Percentiles rank a stretch among this genome's conserved stretches.
These are phyloP conservation scores for Lophochroa leadbeateri DNA, from an alignment of 2,113 vertebrate genomes.

Conservation along the genomic window DNA sequence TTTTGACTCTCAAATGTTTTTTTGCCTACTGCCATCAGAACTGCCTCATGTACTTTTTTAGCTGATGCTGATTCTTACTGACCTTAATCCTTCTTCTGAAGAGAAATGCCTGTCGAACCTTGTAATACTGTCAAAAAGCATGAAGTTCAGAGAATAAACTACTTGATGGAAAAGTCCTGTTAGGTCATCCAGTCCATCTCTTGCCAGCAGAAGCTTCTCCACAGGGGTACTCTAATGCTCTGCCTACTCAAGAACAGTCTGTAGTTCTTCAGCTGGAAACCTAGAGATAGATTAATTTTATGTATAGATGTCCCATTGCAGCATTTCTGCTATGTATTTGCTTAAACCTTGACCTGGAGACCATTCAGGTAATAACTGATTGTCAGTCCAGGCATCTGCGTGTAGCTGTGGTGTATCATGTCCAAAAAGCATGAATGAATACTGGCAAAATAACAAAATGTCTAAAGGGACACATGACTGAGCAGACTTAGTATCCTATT, in stretches of 20 bases:
- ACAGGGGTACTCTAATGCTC: neutral
- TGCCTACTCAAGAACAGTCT: neutral
- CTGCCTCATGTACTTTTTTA: conserved; percentile 55
- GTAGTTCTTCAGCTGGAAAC: neutral
- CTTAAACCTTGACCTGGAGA: neutral
- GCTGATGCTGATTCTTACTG: conserved; percentile 70
- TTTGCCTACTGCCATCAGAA: conserved; percentile 17
- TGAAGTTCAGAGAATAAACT: conserved; percentile 59
- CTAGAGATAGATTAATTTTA: neutral
- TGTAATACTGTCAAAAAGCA: conserved; percentile 66
- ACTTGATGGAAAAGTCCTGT: conserved; percentile 38
- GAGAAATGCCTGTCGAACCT: conserved; percentile 66
- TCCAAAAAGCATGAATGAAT: conserved; percentile 44
- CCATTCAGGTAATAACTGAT: neutral
- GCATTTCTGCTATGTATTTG: neutral
- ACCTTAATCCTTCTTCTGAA: conserved; percentile 63
- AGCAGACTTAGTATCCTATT: neutral
- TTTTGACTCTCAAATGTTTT: neutral
- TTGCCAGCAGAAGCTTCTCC: neutral
- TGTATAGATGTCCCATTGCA: neutral
- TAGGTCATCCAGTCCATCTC: conserved; percentile 21
- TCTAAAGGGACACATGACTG: conserved; percentile 29
- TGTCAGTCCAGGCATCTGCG: neutral
- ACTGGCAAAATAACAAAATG: conserved; percentile 36
- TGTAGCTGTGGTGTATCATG: neutral